Base-by-base conservation (phyloP, 2,113 vertebrate genomes). In the Cheirogaleus medius region DNA sequence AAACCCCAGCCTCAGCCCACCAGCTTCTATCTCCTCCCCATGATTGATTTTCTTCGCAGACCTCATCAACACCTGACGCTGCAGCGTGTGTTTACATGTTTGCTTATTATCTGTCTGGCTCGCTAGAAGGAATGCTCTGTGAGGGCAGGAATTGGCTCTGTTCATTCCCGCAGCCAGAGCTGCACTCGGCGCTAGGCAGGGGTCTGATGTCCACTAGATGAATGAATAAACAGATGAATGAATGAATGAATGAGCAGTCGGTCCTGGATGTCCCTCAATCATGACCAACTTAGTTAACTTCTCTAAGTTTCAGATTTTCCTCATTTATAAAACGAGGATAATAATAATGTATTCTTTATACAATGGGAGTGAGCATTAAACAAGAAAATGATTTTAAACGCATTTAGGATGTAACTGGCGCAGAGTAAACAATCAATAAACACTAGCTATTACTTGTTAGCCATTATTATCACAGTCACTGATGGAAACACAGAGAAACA, bases 361-460 rank as follows among this genome's bases (percentile, higher is more conserved):
- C 5, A 11, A 37, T 18, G 5, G 60, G 49, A 52, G 34, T 71
- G 64, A 95, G 68, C 49, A 82, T 85, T 68, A 87, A 94, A 84
- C 12, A 85, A 84, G 69, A 69, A 82, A 88, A 81, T 60, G 9
- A 68, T 6, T 77, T 34, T 47, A 58, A 86, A 78, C 88, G 32
- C 91, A 85, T 66, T 89, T 29, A 88, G 54, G 87, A 82, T 14
- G 42, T n/a, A 92, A 89, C 88, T 91, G 78, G 91, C 44, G 47
- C 39, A 83, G 29, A 39, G 77, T 37, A 73, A 92, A 85, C 56
- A 29, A 56, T 81, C 93, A 37, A 87, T 92, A 85, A 96, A 84
- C 29, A 84, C 58, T 94, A n/a, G 90, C 58, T 93, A 73, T 86
- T 86, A 39, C 73, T 97, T 91, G 60, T 93, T 68, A 94, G 34